Base-by-base conservation (phyloP, 64 coral and sea anemone species). In the Anthopleura sola region DNA sequence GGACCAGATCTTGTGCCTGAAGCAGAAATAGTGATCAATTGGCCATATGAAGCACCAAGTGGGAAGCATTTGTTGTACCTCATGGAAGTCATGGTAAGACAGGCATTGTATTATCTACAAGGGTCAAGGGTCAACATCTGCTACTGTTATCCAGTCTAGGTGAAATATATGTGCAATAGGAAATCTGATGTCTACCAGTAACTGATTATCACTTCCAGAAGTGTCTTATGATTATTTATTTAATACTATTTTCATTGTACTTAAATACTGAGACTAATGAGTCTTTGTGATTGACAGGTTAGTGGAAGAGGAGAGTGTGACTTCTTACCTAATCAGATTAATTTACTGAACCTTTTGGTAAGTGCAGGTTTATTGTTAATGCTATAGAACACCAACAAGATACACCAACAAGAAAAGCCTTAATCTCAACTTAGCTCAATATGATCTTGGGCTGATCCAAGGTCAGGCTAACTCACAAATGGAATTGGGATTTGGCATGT, bases 21-120 rank as follows among this genome's bases (percentile, higher is more conserved):
- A 55, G 90, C 87, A 29, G 89, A 92, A 86, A 80, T 98, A 0
- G 79, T 89, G 21, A 94, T 98, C 79, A 56, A 98, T 8, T 98
- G 96, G 96, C 96, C 96, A 23, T 98, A 85, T 87, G 92, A 98
- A 90, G 92, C 96, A 49, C 49, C 58, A 3, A 98, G 64, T 85
- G 96, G 96, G 18, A 98, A 98, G 36, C 96, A 98, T 83, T 83
- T 98, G 82, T 87, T 98, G 12, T 98, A 98, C 84, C 92, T 98
- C 57, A 60, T 92, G 49, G 87, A 86, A 31, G 87, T 98, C 78
- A 68, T 82, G 90, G 96, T 98, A 66, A 86, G 89, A 53, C 16
- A 60, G 34, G 26, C 29, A 36, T 83, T 83, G 0, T 62, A 9
- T 24, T 15, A 16, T 56, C 55, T 48, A 48, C 3, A 48, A 48